Evolutionary conservation across 2,797 vertebrate genomes (phyloP), one percentile per base, ranked within the genome.

Genomic region (Mionectes olivaceus): DNA sequence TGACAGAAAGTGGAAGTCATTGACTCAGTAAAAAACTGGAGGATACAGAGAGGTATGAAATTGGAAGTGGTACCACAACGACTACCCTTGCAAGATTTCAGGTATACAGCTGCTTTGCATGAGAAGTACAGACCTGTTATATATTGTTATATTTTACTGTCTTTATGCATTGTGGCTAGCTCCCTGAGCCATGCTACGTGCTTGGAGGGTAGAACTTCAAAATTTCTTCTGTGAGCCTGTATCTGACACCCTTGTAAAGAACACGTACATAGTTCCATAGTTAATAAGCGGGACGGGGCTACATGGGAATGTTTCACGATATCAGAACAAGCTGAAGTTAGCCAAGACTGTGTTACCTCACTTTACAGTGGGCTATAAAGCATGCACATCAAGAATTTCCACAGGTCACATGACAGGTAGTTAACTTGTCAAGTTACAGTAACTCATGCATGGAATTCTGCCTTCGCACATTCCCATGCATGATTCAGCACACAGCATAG

Each of bases 91-190:
- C 37, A 70, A 85, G 81, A 61, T 1, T 41, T 17, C 6, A 17
- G 13, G 7, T 22, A 46, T 1, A 59, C 24, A 82, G 24, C 19
- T 4, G 2, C 13, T 50, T 23, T 28, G 52, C 5, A 56, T 28
- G 24, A 77, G 23, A 17, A 49, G 17, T 12, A 12, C 19, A 63
- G 21, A 35, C 60, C 19, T 35, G 35, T 35, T 35, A 77, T 13
- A 24, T 2, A 46, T 10, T 19, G 23, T 7, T 5, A 2, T 19
- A 35, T 46, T 73, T 77, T n/a, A 76, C 2, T 3, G 4, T 8
- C 11, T 77, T 41, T 43, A 65, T 10, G 10, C 10, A 81, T 57
- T 0, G 0, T 1, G 1, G 39, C 19, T 71, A 33, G 35, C 17
- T 69, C 17, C 18, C 12, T n/a, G 13, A 89, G 32, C 11, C 39